phyloP scores from a whole-genome alignment of 2,888 invertebrate genomes.

The Caenorhabditis becei region DNA sequence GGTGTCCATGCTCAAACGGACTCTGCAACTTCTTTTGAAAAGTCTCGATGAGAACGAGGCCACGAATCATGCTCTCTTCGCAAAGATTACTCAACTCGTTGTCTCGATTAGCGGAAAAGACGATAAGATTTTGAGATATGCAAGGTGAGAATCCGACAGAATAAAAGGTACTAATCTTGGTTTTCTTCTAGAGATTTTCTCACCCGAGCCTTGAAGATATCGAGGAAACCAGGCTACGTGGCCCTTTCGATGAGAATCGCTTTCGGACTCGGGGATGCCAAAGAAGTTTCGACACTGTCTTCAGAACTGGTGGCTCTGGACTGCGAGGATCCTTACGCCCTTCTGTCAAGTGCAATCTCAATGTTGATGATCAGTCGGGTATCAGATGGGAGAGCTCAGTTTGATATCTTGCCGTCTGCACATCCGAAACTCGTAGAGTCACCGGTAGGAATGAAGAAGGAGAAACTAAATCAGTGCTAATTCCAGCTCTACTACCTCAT shows the following conservation, averaged over 20 bases:
- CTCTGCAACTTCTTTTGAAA: conserved; percentile 40
- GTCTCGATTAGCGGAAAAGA: conserved; percentile 48
- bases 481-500: conserved; percentile 64
- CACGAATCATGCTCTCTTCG: conserved; percentile 48
- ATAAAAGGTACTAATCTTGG: no score
- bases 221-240: conserved; percentile 65
- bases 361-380: conserved; percentile 70
- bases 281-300: conserved; percentile 57
- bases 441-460: conserved; percentile 75
- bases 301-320: conserved; percentile 60
- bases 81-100: conserved; percentile 27
- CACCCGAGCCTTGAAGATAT: conserved; percentile 66
- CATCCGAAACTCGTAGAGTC: conserved; percentile 82
- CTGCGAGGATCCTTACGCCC: conserved; percentile 61
- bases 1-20: conserved; percentile 29
- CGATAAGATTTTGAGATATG: conserved; percentile 32
- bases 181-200: conserved; percentile 73
- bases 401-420: conserved; percentile 90
- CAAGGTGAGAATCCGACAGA: conserved; percentile 33
- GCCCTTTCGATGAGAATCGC: conserved; percentile 63
- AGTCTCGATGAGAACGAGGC: conserved; percentile 55
- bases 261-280: conserved; percentile 58
- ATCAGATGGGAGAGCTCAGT: conserved; percentile 88
- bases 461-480: neutral
- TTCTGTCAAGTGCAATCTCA: conserved; percentile 35